Conservation (phyloP, 2,113 vertebrate species). For the Oncorhynchus keta region DNA sequence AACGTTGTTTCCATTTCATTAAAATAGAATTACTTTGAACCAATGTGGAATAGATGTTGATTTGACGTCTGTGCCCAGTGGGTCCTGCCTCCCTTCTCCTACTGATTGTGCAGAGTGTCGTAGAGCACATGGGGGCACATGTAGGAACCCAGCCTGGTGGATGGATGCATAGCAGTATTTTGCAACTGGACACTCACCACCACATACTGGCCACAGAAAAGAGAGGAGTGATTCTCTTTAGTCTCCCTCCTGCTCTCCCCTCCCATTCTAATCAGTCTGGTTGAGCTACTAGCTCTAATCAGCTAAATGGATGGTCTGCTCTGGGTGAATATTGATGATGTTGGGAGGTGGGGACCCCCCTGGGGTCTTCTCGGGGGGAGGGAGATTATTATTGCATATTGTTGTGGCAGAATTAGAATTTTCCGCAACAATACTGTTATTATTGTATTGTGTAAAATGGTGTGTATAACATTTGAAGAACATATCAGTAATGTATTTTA, state of each 20-base stretch:
- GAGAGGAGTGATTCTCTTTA: slow-evolving; percentile 21
- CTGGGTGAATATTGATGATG: slow-evolving; percentile 41
- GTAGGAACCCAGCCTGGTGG: background rate
- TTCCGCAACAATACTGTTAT: no score
- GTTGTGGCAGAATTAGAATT: slow-evolving; percentile 16
- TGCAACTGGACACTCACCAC: no score
- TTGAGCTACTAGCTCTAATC: slow-evolving; percentile 48
- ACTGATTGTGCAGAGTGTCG: background rate
- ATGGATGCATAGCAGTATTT: no score
- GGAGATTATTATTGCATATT: no score
- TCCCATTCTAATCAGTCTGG: slow-evolving; percentile 19
- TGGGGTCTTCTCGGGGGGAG: slow-evolving; percentile 2
- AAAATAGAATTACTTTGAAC: no score
- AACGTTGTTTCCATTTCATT: no score
- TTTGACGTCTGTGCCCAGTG: background rate
- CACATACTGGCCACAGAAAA: background rate
- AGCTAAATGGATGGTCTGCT: slow-evolving; percentile 44
- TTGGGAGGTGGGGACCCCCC: slow-evolving; percentile 27
- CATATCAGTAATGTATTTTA: no score
- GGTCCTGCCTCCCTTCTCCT: background rate
- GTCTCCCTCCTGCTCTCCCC: slow-evolving; percentile 11
- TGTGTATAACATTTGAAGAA: no score
- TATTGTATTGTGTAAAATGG: no score
- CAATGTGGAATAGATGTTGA: no score
- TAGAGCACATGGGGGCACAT: background rate